Evolutionary conservation across 64 coral and sea anemone species (phyloP).

Genomic region (Dendronephthya gigantea): DNA sequence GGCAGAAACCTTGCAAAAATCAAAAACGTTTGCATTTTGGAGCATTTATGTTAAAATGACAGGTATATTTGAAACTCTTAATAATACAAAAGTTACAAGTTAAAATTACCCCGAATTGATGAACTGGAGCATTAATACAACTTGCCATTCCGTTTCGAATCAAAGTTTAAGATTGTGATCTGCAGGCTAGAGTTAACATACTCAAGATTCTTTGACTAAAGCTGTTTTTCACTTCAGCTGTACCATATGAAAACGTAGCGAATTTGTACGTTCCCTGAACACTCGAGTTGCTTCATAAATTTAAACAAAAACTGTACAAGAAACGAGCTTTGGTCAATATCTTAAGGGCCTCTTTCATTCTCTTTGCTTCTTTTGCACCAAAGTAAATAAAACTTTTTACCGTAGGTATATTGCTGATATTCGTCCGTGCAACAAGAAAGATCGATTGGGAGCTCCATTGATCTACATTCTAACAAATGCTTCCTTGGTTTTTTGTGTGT

Average conservation of each 20-base stretch:
- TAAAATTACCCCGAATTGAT: background rate
- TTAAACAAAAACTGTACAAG: too few relatives aligned
- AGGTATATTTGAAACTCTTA: too few relatives aligned
- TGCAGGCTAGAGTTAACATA: too few relatives aligned
- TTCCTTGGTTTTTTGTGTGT: too few relatives aligned
- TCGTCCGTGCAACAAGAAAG: background rate
- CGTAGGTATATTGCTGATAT: too few relatives aligned
- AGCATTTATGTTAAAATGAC: background rate
- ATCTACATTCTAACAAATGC: background rate
- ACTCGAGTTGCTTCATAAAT: too few relatives aligned
- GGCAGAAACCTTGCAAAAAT: background rate
- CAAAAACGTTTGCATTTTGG: conserved; percentile 9
- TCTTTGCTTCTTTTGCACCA: too few relatives aligned
- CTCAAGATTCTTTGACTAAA: background rate
- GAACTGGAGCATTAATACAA: background rate
- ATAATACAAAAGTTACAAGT: too few relatives aligned
- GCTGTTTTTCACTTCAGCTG: background rate
- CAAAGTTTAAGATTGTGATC: background rate
- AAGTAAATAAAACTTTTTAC: too few relatives aligned
- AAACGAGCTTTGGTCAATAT: too few relatives aligned
- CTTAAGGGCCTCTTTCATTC: too few relatives aligned
- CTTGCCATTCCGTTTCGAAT: background rate
- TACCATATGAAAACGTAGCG: background rate
- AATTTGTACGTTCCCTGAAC: too few relatives aligned
- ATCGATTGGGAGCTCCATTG: background rate